Evolutionary conservation across 1,140 invertebrate species (phyloP).

Genomic region (Hyles vespertilio): DNA sequence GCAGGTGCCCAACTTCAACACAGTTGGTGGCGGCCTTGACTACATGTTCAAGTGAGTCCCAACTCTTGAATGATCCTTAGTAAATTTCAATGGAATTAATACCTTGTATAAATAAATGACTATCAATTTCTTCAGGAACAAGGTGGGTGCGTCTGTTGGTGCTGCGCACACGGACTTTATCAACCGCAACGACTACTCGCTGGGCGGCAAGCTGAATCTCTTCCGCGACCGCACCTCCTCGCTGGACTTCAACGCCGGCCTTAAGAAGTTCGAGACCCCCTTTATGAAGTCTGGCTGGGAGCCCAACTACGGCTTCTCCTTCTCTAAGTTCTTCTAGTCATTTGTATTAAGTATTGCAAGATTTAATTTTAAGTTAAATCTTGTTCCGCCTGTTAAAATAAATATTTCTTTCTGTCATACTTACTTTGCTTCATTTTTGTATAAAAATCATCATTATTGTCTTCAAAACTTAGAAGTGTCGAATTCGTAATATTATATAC

Average conservation of each 20-base stretch:
- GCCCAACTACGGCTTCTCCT: slow-evolving; percentile 17
- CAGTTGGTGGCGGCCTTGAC: slow-evolving; percentile 38
- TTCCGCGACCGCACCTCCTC: slow-evolving; percentile 34
- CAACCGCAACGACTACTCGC: slow-evolving; percentile 39
- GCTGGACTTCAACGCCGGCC: slow-evolving; percentile 44
- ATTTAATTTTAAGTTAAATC: no score
- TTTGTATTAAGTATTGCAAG: no score
- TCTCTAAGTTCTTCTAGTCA: not conserved
- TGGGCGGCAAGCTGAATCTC: slow-evolving; percentile 48
- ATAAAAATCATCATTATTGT: no score
- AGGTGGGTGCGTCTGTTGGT: slow-evolving; percentile 37
- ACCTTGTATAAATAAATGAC: no score
- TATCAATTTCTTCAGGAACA: slow-evolving; percentile 22
- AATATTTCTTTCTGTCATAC: no score
- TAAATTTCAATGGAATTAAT: no score
- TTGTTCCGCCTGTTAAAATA: no score
- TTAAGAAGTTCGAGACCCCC: slow-evolving; percentile 33
- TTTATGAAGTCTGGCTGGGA: slow-evolving; percentile 34
- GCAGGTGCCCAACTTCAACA: slow-evolving; percentile 36
- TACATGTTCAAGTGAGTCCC: slow-evolving; percentile 41
- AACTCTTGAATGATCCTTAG: no score
- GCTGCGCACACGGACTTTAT: slow-evolving; percentile 34
- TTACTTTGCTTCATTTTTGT: no score
- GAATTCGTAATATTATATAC: no score
- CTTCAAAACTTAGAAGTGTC: no score